phyloP scores from a whole-genome alignment of 2,113 vertebrate genomes.

The Marcusenius ussheri region DNA sequence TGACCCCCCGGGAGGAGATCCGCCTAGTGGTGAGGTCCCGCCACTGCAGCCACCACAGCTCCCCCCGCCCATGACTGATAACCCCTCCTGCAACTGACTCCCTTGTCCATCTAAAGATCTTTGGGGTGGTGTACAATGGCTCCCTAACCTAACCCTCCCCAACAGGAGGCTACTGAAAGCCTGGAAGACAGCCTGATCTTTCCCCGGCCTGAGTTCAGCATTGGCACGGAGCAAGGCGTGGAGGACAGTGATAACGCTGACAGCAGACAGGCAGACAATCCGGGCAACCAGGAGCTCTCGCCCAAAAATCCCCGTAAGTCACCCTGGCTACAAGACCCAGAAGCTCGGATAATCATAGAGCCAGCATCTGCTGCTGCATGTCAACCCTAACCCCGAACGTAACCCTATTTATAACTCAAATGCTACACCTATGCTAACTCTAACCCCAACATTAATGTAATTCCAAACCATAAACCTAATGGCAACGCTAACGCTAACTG shows the following conservation, averaged over 20 bases:
- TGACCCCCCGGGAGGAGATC: conserved; percentile 92
- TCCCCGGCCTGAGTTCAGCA: conserved; percentile 71
- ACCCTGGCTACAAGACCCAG: not conserved
- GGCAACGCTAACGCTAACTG: not conserved
- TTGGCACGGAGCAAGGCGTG: conserved; percentile 63
- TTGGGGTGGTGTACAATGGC: conserved; percentile 8
- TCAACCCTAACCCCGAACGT: not conserved
- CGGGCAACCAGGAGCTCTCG: conserved; percentile 58
- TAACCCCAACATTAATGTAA: no score
- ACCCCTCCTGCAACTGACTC: not conserved
- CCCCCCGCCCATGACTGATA: not conserved
- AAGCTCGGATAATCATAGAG: not conserved
- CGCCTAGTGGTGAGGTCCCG: conserved; percentile 83
- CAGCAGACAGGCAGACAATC: conserved; percentile 67
- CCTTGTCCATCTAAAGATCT: not conserved
- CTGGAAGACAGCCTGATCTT: conserved; percentile 88
- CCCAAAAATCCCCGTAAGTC: conserved; percentile 70
- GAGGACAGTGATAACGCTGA: conserved; percentile 70
- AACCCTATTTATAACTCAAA: no score
- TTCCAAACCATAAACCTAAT: no score
- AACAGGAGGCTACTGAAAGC: conserved; percentile 86
- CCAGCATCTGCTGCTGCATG: not conserved
- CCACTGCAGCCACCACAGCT: conserved; percentile 1
- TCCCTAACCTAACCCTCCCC: conserved; percentile 15
- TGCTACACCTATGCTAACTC: no score